Evolutionary conservation across 2,797 vertebrate species (phyloP).

Genomic region (Spea hammondii): DNA sequence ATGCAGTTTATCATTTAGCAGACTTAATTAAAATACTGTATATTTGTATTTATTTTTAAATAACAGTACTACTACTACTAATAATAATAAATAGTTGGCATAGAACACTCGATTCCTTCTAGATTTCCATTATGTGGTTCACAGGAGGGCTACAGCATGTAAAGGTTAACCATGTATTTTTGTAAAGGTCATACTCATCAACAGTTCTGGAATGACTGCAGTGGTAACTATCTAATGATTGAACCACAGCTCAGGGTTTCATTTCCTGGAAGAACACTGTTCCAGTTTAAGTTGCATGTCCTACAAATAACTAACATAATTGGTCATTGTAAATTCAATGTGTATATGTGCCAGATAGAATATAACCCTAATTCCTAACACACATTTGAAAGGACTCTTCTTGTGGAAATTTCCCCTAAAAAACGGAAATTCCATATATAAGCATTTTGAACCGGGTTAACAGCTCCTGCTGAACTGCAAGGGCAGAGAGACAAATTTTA

Average conservation of each 20-base stretch:
- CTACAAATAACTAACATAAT: constrained; percentile 70
- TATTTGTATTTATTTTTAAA: too few species aligned
- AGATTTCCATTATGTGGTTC: constrained; percentile 55
- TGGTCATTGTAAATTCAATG: constrained; percentile 75
- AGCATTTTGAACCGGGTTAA: too few species aligned
- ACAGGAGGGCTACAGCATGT: constrained; percentile 66
- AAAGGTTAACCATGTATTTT: constrained; percentile 74
- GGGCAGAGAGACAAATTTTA: constrained; percentile 67
- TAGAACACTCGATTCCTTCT: constrained; percentile 14
- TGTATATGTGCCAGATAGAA: constrained; percentile 64
- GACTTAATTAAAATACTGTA: too few species aligned
- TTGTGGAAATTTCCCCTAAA: constrained; percentile 61
- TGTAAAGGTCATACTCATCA: constrained; percentile 74
- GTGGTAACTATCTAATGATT: constrained; percentile 62
- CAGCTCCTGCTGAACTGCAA: constrained; percentile 57
- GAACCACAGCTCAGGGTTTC: constrained; percentile 63
- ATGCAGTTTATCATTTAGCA: too few species aligned
- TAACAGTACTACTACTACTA: too few species aligned
- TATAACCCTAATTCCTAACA: constrained; percentile 61
- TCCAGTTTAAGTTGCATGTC: constrained; percentile 65
- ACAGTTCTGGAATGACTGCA: constrained; percentile 66
- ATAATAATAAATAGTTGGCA: too few species aligned
- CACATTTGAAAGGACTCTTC: constrained; percentile 64
- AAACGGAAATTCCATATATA: too few species aligned
- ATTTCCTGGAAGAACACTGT: constrained; percentile 66